Percentiles rank a stretch among this genome's conserved stretches.
These are phyloP conservation scores for Scomber japonicus DNA, from an alignment of 2,113 vertebrate genomes.

Conservation along the genomic window DNA sequence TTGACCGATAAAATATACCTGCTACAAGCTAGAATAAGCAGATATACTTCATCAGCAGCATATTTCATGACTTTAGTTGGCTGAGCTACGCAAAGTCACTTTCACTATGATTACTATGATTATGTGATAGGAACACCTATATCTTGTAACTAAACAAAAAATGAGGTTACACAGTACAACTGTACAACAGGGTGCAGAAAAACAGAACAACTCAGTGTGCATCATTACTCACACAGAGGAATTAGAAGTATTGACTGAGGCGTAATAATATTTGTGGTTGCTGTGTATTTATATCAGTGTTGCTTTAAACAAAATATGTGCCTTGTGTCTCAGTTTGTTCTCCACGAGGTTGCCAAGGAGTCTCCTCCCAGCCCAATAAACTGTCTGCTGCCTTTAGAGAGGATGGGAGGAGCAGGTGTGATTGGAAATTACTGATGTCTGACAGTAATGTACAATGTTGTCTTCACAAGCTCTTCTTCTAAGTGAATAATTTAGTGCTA, in stretches of 20 bases:
- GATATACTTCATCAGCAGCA: too few relatives aligned
- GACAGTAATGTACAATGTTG: background rate
- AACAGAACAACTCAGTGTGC: background rate
- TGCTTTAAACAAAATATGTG: background rate
- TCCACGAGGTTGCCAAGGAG: background rate
- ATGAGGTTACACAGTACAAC: background rate
- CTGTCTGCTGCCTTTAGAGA: constrained; percentile 22
- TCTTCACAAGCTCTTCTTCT: background rate
- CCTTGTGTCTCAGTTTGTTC: background rate
- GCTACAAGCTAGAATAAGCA: too few relatives aligned
- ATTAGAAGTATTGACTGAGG: background rate
- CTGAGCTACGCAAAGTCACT: too few relatives aligned
- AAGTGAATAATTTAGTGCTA: constrained; percentile 3
- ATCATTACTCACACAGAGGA: background rate
- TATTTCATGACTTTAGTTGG: too few relatives aligned
- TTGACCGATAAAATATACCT: background rate
- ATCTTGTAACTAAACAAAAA: too few relatives aligned
- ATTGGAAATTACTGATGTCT: constrained; percentile 6
- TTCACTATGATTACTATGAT: too few relatives aligned
- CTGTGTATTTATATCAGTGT: too few relatives aligned
- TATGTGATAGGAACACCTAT: too few relatives aligned
- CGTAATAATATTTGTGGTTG: background rate
- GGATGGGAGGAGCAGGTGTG: constrained; percentile 32
- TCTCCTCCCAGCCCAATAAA: constrained; percentile 20
- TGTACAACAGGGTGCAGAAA: background rate